These are phyloP conservation scores for Chrysina gloriosa DNA, from an alignment of 2,888 invertebrate genomes.

Conservation along the genomic window DNA sequence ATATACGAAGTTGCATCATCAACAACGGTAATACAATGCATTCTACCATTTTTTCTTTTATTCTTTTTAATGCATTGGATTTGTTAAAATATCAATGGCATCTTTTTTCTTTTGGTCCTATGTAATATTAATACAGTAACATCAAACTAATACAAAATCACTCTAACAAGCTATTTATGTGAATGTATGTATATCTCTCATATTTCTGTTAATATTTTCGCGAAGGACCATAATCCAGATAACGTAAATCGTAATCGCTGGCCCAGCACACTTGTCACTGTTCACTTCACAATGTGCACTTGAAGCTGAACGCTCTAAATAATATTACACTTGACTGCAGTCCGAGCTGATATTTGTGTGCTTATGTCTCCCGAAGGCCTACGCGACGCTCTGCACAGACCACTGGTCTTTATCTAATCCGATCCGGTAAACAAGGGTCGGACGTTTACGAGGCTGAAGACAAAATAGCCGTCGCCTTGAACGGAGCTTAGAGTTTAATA, in stretches of 20 bases:
- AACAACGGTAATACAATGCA: too few species aligned
- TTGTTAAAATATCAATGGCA: too few species aligned
- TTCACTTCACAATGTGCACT: slow-evolving; percentile 3
- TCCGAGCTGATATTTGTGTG: slow-evolving; percentile 8
- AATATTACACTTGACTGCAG: slow-evolving; percentile 31
- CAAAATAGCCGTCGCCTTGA: neutral
- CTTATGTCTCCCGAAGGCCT: slow-evolving; percentile 7
- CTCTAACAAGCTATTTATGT: neutral
- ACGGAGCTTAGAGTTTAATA: slow-evolving; percentile 20
- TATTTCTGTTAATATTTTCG: too few species aligned
- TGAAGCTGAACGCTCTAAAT: slow-evolving; percentile 1
- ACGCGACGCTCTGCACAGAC: slow-evolving; percentile 26
- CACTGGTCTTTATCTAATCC: slow-evolving; percentile 26
- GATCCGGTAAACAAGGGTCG: slow-evolving; percentile 31
- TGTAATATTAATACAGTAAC: too few species aligned
- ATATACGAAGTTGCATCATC: too few species aligned
- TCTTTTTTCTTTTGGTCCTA: too few species aligned
- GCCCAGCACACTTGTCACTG: slow-evolving; percentile 4
- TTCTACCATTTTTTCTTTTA: too few species aligned
- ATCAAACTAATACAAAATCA: too few species aligned
- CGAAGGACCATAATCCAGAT: too few species aligned
- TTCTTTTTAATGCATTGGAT: too few species aligned
- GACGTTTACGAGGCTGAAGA: slow-evolving; percentile 15
- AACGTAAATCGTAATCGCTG: too few species aligned
- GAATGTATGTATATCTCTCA: neutral